Evolutionary conservation across 1,140 invertebrate genomes (phyloP).

Genomic region (Euwallacea similis): DNA sequence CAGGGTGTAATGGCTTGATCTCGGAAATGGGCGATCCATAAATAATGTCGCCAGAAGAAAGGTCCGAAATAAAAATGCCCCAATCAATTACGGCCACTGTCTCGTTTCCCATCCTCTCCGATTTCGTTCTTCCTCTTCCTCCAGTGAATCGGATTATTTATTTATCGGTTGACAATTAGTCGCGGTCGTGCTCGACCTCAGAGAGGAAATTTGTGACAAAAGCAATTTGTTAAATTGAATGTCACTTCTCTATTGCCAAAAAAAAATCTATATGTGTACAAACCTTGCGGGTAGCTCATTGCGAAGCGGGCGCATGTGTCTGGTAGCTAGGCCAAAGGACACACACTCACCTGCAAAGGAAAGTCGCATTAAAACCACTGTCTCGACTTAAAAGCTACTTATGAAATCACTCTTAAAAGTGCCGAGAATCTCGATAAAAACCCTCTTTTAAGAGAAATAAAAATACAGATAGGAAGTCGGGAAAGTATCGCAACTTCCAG

Average conservation of each 20-base stretch:
- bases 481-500: constrained; percentile 9
- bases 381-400: background rate
- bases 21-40: constrained; percentile 48
- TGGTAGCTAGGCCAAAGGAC: constrained; percentile 42
- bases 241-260: constrained; percentile 7
- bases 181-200: constrained; percentile 15
- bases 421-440: background rate
- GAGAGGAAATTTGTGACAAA: background rate
- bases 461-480: background rate
- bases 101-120: constrained; percentile 29
- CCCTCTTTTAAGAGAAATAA: constrained; percentile 1
- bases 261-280: constrained; percentile 25
- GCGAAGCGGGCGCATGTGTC: constrained; percentile 50
- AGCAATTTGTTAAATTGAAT: constrained; percentile 16
- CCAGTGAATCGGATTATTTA: constrained; percentile 27
- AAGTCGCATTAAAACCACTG: constrained; percentile 9
- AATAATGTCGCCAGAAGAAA: constrained; percentile 44
- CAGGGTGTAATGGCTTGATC: constrained; percentile 33
- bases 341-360: constrained; percentile 51
- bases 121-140: constrained; percentile 24
- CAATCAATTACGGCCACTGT: constrained; percentile 40
- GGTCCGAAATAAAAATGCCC: constrained; percentile 40
- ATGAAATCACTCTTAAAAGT: background rate
- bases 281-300: constrained; percentile 52
- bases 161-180: constrained; percentile 36